Base-by-base conservation (phyloP, 2,888 invertebrate species). In the Drosophila infuscata region DNA sequence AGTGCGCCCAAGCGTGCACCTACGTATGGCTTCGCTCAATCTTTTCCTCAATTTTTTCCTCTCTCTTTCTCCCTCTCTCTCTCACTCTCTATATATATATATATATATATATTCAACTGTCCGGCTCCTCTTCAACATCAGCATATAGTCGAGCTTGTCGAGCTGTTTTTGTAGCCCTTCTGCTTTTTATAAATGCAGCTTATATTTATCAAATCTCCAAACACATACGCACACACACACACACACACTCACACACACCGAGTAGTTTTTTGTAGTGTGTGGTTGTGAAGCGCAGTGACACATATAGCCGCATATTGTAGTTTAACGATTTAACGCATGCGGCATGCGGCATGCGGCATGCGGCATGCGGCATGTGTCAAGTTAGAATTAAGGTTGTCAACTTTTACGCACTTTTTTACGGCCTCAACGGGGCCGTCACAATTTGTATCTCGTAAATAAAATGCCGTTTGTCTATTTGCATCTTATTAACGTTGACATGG, bases 161-260 rank as follows among this genome's bases (percentile, higher is more conserved):
- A 59, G 56, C 63, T 43, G 61, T 60, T 78, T 62, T 46, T 53
- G 58, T 41, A 54, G 73, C 61, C 81, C 75, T 70, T 74, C 72
- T 71, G 75, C 73, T 78, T 82, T 80, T 79, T 81, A 77, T 80
- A 86, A 82, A 88, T 82, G 69, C 43, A 62, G 74, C 82, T 82
- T 84, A 77, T 82, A 83, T 84, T 82, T 87, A 74, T 87, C 70
- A 83, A 67, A 60, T 17, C 33, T 33, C 57, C 30, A 32, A 72
- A 70, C 64, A 46, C 38, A 15, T 36, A 56, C 43, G 57, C 25
- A 32, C 66, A 70, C 62, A 43, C 43, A 12, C 35, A 38, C 46
- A 12, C 36, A 59, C 32, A 38, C 33, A 33, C 20, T 25, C 35
- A 9, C 33, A 29, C 56, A 65, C 33, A 11, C 33, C n/a, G 9